Percentiles rank a stretch among this genome's conserved stretches.
Evolutionary conservation across 1,140 invertebrate species (phyloP).

Genomic region (Anadara kagoshimensis): DNA sequence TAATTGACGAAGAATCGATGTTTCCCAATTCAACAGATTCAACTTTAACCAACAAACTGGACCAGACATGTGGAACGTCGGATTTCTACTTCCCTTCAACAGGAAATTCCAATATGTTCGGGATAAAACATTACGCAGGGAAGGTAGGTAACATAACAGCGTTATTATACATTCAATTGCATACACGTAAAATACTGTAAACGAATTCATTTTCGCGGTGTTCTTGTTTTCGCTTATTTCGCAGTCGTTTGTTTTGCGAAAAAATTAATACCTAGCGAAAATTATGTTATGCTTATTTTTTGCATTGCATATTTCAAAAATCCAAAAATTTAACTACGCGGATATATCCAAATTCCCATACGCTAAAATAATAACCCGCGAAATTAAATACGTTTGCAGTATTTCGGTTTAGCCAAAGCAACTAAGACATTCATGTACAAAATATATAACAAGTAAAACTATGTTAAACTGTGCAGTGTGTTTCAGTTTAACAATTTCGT

Average conservation of each 20-base stretch:
- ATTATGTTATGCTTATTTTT: too few relatives aligned
- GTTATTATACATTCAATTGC: neutral
- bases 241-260: too few relatives aligned
- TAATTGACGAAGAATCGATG: constrained; percentile 17
- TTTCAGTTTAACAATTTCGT: too few relatives aligned
- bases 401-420: neutral
- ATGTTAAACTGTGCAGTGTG: too few relatives aligned
- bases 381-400: neutral
- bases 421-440: too few relatives aligned
- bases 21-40: constrained; percentile 11
- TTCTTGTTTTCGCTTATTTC: too few relatives aligned
- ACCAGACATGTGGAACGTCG: neutral
- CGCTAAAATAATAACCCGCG: neutral
- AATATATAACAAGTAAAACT: too few relatives aligned
- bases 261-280: too few relatives aligned
- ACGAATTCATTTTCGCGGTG: neutral
- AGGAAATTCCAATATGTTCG: neutral
- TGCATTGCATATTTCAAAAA: too few relatives aligned
- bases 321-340: too few relatives aligned
- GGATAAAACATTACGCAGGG: constrained; percentile 14
- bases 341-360: neutral
- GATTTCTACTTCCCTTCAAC: constrained; percentile 5
- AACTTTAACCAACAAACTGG: constrained; percentile 4
- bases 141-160: neutral
- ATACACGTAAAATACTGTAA: neutral